phyloP scores from a whole-genome alignment of 1,140 invertebrate genomes.

The Antheraea pernyi region DNA sequence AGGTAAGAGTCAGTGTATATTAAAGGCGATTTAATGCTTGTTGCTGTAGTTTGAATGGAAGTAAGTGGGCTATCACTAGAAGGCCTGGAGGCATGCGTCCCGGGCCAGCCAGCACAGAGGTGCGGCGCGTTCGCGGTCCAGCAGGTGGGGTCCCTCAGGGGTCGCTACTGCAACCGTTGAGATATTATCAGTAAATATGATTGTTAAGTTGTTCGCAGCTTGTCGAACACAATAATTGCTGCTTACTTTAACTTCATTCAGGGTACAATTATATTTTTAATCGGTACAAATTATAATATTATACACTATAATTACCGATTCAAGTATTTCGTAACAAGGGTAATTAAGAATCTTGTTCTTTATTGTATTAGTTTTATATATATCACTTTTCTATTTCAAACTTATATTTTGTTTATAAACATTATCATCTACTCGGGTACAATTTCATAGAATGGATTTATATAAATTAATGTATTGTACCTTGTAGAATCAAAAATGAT shows the following conservation, averaged over 20 bases:
- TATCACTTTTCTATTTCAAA: too few species aligned
- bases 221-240: conserved; percentile 16
- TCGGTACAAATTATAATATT: background rate
- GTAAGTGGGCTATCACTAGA: conserved; percentile 20
- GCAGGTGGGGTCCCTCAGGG: conserved; percentile 20
- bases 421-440: too few species aligned
- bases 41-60: background rate
- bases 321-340: background rate
- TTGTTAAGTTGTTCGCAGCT: conserved; percentile 15
- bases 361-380: too few species aligned
- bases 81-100: conserved; percentile 17
- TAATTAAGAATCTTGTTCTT: background rate
- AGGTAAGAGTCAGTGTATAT: conserved; percentile 6
- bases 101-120: background rate
- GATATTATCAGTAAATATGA: conserved; percentile 18
- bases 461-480: background rate
- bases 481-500: background rate
- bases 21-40: background rate
- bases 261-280: background rate
- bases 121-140: background rate
- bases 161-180: conserved; percentile 17
- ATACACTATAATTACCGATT: background rate
- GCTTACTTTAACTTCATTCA: conserved; percentile 8
- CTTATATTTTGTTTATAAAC: too few species aligned
- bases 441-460: background rate